phyloP scores from a whole-genome alignment of 2,888 invertebrate species.

The Hipparchia semele region DNA sequence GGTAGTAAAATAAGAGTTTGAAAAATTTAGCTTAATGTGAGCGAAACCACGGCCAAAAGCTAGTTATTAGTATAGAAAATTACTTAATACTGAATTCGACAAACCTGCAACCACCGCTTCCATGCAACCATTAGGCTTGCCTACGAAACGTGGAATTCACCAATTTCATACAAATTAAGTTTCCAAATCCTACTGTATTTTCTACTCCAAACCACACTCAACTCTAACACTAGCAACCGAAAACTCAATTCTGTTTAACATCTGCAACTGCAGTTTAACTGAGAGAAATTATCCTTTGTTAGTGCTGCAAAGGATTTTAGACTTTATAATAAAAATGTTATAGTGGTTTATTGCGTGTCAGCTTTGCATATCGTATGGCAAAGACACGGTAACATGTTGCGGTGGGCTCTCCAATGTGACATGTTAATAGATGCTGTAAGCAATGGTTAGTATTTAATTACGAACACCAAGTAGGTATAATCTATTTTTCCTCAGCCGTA shows the following conservation, averaged over 20 bases:
- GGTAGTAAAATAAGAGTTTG: too few relatives aligned
- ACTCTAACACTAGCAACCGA: background rate
- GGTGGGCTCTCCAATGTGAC: constrained; percentile 9
- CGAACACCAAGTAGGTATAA: too few relatives aligned
- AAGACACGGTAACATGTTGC: constrained; percentile 17
- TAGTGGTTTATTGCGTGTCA: background rate
- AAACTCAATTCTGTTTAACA: background rate
- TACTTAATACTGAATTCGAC: too few relatives aligned
- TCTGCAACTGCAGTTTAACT: constrained; percentile 7
- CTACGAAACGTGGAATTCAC: constrained; percentile 17
- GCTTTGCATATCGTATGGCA: background rate
- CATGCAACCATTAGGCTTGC: constrained; percentile 8
- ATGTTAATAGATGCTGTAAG: constrained; percentile 5
- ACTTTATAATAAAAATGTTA: background rate
- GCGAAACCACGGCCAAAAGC: too few relatives aligned
- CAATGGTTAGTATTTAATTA: too few relatives aligned
- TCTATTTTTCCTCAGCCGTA: too few relatives aligned
- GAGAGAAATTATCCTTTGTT: background rate
- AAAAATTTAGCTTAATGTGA: too few relatives aligned
- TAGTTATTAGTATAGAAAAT: too few relatives aligned
- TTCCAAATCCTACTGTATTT: constrained; percentile 2
- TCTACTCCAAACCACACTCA: background rate
- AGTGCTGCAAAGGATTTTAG: background rate
- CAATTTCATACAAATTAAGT: constrained; percentile 15
- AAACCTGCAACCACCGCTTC: background rate